phyloP scores from a whole-genome alignment of 2,113 vertebrate species.

The Takifugu flavidus region DNA sequence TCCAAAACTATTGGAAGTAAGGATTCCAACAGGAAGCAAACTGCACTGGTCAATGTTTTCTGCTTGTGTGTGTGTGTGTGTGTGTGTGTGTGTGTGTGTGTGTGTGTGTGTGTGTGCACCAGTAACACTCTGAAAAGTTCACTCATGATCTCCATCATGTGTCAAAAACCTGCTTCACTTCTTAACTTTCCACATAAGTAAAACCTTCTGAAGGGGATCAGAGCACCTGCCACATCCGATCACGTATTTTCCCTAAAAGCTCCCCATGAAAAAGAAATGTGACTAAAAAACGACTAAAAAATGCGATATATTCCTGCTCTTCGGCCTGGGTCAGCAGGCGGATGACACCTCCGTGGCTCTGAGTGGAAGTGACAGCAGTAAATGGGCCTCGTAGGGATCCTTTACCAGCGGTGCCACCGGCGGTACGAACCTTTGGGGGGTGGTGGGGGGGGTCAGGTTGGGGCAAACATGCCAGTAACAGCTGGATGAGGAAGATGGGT shows the following conservation, averaged over 20 bases:
- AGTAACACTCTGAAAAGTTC: too few species aligned
- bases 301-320: constrained; percentile 1
- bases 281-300: constrained; percentile 25
- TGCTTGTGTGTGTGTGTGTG: too few species aligned
- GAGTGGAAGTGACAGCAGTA: constrained; percentile 62
- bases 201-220: constrained; percentile 27
- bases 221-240: constrained; percentile 44
- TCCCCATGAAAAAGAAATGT: constrained; percentile 27
- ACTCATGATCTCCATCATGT: neutral
- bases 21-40: too few species aligned
- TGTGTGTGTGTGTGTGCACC: too few species aligned
- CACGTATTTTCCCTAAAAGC: constrained; percentile 47
- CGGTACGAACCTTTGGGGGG: constrained; percentile 39
- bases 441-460: constrained; percentile 31
- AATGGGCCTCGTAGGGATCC: constrained; percentile 53
- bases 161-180: constrained; percentile 1
- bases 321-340: constrained; percentile 14
- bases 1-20: too few species aligned
- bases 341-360: constrained; percentile 31
- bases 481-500: constrained; percentile 68
- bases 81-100: too few species aligned
- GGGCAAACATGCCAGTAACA: constrained; percentile 54
- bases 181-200: constrained; percentile 12
- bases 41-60: too few species aligned
- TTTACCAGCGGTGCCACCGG: constrained; percentile 66